These are phyloP conservation scores for Aphidius gifuensis DNA, from an alignment of 1,140 invertebrate species.

Conservation along the genomic window DNA sequence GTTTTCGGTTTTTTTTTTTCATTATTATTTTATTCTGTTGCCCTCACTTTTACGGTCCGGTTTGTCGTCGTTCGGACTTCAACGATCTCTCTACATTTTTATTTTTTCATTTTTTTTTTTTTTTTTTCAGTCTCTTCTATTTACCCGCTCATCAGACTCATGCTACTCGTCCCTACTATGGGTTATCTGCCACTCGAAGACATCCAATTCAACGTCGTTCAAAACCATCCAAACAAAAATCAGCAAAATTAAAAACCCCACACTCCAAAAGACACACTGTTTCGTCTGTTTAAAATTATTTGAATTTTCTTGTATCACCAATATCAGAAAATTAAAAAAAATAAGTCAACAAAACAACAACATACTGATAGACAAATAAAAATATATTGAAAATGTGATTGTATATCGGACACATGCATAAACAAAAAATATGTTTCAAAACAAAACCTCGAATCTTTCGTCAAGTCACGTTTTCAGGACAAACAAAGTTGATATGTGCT, in stretches of 20 bases:
- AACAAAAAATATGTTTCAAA: slow-evolving; percentile 41
- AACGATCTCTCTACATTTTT: slow-evolving; percentile 18
- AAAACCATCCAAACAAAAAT: too few relatives aligned
- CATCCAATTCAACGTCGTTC: too few relatives aligned
- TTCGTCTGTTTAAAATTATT: neutral
- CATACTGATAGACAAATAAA: too few relatives aligned
- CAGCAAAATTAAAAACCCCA: too few relatives aligned
- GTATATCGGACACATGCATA: too few relatives aligned
- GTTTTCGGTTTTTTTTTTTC: slow-evolving; percentile 38
- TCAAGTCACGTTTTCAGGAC: slow-evolving; percentile 40
- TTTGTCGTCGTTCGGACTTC: slow-evolving; percentile 35
- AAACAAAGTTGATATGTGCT: neutral
- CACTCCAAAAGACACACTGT: slow-evolving; percentile 36
- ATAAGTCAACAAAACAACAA: slow-evolving; percentile 28
- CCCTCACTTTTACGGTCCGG: slow-evolving; percentile 29
- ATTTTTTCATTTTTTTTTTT: slow-evolving; percentile 2
- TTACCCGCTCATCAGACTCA: too few relatives aligned
- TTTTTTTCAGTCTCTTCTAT: slow-evolving; percentile 19
- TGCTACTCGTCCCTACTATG: slow-evolving; percentile 21
- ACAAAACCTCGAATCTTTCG: slow-evolving; percentile 43
- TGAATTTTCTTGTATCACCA: neutral
- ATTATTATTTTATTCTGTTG: slow-evolving; percentile 29
- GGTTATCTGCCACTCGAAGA: slow-evolving; percentile 48
- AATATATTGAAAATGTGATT: too few relatives aligned
- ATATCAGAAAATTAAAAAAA: slow-evolving; percentile 20